phyloP scores from a whole-genome alignment of 2,113 vertebrate species.

The Campylomormyrus tamandua region DNA sequence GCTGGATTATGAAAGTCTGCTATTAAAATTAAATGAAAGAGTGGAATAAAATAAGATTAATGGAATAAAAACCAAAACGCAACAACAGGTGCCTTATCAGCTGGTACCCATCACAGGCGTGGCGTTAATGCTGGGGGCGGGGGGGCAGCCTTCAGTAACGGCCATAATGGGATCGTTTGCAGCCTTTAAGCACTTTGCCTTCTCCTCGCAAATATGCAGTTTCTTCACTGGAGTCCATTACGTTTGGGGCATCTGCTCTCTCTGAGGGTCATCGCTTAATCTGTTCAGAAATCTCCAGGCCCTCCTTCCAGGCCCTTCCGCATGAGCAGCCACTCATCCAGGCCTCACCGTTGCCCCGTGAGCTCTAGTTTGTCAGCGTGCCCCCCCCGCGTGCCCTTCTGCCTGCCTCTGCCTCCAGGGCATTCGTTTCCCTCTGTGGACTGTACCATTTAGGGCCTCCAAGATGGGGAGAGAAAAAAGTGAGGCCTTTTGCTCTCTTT shows the following conservation, averaged over 20 bases:
- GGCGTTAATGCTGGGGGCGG: background rate
- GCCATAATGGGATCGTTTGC: background rate
- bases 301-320: conserved; percentile 2
- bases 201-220: background rate
- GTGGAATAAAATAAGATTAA: background rate
- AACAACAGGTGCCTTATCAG: background rate
- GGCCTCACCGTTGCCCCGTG: background rate
- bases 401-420: background rate
- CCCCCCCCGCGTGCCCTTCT: background rate
- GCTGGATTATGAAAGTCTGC: background rate
- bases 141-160: background rate
- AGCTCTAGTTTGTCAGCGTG: background rate
- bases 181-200: background rate
- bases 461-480: background rate
- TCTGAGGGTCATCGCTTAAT: background rate
- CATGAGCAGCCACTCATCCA: background rate
- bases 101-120: background rate
- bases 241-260: background rate
- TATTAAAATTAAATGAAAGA: background rate
- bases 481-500: background rate
- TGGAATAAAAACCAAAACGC: background rate
- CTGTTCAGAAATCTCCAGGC: conserved; percentile 9
- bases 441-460: background rate
- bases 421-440: background rate
- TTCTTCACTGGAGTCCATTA: conserved; percentile 7